These are phyloP conservation scores for Thaumatotibia leucotreta DNA, from an alignment of 1,140 invertebrate genomes.

Conservation along the genomic window DNA sequence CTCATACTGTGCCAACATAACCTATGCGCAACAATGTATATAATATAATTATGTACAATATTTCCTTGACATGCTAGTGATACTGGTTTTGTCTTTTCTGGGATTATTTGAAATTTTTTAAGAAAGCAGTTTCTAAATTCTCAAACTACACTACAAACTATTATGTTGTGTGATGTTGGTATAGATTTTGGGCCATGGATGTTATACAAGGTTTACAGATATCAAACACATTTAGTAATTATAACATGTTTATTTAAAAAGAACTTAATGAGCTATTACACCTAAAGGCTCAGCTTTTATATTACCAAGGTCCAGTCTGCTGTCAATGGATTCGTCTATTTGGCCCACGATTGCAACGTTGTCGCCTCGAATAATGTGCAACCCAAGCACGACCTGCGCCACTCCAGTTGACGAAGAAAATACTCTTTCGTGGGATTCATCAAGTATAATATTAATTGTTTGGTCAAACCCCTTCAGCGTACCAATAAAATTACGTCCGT, in stretches of 20 bases:
- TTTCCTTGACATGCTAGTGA: too few relatives aligned
- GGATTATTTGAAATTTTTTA: too few relatives aligned
- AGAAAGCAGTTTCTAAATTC: too few relatives aligned
- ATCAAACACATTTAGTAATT: background rate
- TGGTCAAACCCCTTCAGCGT: conserved; percentile 93
- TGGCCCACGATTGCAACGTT: conserved; percentile 97
- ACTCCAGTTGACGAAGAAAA: conserved; percentile 94
- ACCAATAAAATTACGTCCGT: conserved; percentile 97
- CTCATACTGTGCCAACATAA: background rate
- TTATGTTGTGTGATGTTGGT: background rate
- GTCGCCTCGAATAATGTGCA: conserved; percentile 98
- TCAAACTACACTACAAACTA: too few relatives aligned
- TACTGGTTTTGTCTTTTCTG: too few relatives aligned
- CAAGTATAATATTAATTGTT: conserved; percentile 97
- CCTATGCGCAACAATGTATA: too few relatives aligned
- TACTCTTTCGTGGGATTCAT: conserved; percentile 98
- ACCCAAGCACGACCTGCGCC: conserved; percentile 96
- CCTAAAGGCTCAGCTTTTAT: conserved; percentile 94
- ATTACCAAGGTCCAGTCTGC: conserved; percentile 87
- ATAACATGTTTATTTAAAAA: conserved; percentile 28
- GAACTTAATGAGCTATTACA: conserved; percentile 85
- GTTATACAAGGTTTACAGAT: background rate
- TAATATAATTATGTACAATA: too few relatives aligned
- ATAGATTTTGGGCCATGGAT: background rate
- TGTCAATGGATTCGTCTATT: conserved; percentile 94